Evolutionary conservation across 2,797 vertebrate species (phyloP), one percentile per base, ranked within the genome.

Genomic region (Crypturellus tataupa): DNA sequence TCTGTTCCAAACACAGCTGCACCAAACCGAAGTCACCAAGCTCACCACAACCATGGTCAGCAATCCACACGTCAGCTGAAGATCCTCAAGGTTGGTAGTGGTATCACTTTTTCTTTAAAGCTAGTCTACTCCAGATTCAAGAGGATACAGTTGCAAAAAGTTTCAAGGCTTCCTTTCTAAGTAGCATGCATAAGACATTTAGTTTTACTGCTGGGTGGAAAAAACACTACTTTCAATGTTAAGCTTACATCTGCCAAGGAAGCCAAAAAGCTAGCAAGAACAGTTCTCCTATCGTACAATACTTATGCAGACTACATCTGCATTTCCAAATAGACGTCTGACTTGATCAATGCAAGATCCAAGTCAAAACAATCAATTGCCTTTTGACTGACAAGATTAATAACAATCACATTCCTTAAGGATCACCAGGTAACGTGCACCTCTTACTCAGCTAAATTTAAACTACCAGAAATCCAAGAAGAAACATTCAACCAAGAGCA

Each of bases 131-230:
- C 33, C 64, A 24, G 23, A 47, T 31, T 23, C 25, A 40, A 1
- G 0, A 49, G 3, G 0, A 10, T 0, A 0, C 21, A 49, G 15
- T 10, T 69, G 24, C n/a, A 4, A 23, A 46, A n/a, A 14, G 10
- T 56, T 59, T 64, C 17, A 33, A 25, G 31, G 56, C 12, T 6
- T 5, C 24, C 3, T 7, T 3, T 37, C 33, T 24, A 75, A 78
- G 18, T 10, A 75, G 9, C 4, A 10, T 5, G 10, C 37, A 42
- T 10, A 1, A 55, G 6, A 39, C 5, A 60, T 0, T 47, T 3
- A n/a, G 3, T 23, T 71, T 24, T n/a, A 39, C 17, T 46, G 13
- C 37, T 49, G 15, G 25, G 42, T 56, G 20, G 53, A 65, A 65
- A 24, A 25, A 68, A 25, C 10, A 20, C 29, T 9, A 18, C 31